A percentile compares a stretch with the other conserved stretches of the same genome.
Evolutionary conservation across 2,113 vertebrate genomes (phyloP).

Genomic region (Hypocryptadius cinnamomeus): DNA sequence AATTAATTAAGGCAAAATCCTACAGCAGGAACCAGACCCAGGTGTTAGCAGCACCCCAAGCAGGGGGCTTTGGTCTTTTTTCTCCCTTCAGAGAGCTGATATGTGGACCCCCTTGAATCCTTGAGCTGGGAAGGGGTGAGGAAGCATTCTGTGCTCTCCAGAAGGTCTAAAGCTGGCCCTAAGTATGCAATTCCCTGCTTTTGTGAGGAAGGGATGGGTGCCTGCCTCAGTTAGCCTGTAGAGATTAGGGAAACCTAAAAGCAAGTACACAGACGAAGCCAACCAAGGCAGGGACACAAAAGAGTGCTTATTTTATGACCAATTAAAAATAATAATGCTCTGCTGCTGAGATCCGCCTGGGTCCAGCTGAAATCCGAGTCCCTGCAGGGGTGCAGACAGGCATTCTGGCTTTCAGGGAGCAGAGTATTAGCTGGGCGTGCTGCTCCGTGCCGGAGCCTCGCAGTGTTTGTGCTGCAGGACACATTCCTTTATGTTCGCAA

Average conservation of each 20-base stretch:
- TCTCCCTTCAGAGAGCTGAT: background rate
- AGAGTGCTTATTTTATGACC: constrained; percentile 25
- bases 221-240: background rate
- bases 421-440: background rate
- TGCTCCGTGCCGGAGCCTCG: background rate
- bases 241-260: background rate
- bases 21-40: background rate
- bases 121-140: background rate
- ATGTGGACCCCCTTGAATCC: background rate
- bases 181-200: background rate
- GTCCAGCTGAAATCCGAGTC: constrained; percentile 14
- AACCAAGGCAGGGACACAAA: background rate
- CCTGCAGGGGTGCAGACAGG: background rate
- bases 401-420: background rate
- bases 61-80: background rate
- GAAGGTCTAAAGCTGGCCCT: background rate
- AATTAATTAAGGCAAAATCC: background rate
- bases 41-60: background rate
- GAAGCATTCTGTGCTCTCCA: background rate
- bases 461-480: constrained; percentile 22
- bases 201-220: background rate
- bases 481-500: background rate
- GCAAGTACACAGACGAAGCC: background rate
- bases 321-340: constrained; percentile 33
- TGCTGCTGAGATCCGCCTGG: constrained; percentile 22